Conservation (phyloP, 1,140 invertebrate species). For the Calosoma granatense region DNA sequence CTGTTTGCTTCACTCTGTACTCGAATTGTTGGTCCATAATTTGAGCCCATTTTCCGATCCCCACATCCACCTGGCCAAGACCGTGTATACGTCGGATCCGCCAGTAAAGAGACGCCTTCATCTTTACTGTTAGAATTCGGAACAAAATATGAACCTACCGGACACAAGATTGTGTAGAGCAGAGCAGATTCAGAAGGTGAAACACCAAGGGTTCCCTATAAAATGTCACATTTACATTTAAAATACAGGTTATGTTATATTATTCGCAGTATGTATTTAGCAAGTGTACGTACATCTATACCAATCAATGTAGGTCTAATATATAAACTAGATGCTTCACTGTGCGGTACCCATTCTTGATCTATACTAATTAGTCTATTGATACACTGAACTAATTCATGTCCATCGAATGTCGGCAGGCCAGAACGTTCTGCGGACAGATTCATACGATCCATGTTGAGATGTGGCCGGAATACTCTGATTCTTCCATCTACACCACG, state of each 20-base stretch:
- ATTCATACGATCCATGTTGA: conserved; percentile 93
- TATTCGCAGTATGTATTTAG: background rate
- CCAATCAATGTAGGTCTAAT: conserved; percentile 94
- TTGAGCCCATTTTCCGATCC: conserved; percentile 89
- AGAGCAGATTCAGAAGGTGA: conserved; percentile 71
- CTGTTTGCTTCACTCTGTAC: conserved; percentile 69
- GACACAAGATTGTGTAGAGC: conserved; percentile 84
- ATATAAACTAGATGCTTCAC: conserved; percentile 81
- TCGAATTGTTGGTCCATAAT: conserved; percentile 79
- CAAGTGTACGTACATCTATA: conserved; percentile 77
- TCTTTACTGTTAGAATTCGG: conserved; percentile 28
- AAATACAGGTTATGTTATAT: too few species aligned
- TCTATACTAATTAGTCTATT: conserved; percentile 83
- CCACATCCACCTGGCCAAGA: conserved; percentile 96
- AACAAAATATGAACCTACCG: conserved; percentile 86
- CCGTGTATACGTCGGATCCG: conserved; percentile 70
- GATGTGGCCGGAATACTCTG: conserved; percentile 85
- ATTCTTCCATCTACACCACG: conserved; percentile 89
- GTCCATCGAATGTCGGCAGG: conserved; percentile 80
- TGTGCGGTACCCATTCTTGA: conserved; percentile 94
- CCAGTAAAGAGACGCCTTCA: conserved; percentile 50
- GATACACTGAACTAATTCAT: conserved; percentile 82
- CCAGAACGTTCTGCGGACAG: conserved; percentile 71
- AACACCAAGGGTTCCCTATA: conserved; percentile 85
- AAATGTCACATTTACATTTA: background rate